Conservation (phyloP, 1,140 invertebrate species). For the Eumeta japonica region DNA sequence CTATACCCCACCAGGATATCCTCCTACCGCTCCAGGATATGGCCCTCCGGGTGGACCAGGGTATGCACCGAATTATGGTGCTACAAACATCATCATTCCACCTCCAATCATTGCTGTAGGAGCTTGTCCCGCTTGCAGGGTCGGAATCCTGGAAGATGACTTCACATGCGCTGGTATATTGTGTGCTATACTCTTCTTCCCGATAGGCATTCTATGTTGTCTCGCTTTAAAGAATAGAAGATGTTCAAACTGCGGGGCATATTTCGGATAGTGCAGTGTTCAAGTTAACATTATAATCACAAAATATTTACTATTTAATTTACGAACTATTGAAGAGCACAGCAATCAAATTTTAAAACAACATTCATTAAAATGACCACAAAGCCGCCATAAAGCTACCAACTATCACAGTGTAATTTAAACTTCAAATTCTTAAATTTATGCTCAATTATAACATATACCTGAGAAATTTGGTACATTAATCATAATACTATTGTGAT, state of each 20-base stretch:
- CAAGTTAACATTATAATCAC: too few relatives aligned
- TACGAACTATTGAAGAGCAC: too few relatives aligned
- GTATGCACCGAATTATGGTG: slow-evolving; percentile 53
- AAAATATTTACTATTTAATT: too few relatives aligned
- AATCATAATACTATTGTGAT: too few relatives aligned
- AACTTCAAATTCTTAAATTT: too few relatives aligned
- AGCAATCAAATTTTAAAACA: too few relatives aligned
- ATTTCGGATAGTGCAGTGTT: slow-evolving; percentile 74
- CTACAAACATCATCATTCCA: slow-evolving; percentile 50
- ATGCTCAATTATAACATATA: too few relatives aligned
- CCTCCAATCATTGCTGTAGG: slow-evolving; percentile 62
- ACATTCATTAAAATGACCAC: too few relatives aligned
- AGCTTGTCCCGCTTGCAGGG: slow-evolving; percentile 79
- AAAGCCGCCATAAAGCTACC: too few relatives aligned
- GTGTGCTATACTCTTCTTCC: slow-evolving; percentile 85
- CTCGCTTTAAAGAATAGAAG: slow-evolving; percentile 73
- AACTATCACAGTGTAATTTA: too few relatives aligned
- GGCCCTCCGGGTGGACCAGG: slow-evolving; percentile 18
- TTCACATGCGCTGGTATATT: slow-evolving; percentile 78
- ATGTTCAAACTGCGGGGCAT: slow-evolving; percentile 82
- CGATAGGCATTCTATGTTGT: slow-evolving; percentile 80
- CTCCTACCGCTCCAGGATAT: slow-evolving; percentile 37
- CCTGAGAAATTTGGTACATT: too few relatives aligned
- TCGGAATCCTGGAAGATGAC: slow-evolving; percentile 82
- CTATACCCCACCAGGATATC: slow-evolving; percentile 17